Base-by-base conservation (phyloP, 2,888 invertebrate genomes). In the Agriopis aurantiaria region DNA sequence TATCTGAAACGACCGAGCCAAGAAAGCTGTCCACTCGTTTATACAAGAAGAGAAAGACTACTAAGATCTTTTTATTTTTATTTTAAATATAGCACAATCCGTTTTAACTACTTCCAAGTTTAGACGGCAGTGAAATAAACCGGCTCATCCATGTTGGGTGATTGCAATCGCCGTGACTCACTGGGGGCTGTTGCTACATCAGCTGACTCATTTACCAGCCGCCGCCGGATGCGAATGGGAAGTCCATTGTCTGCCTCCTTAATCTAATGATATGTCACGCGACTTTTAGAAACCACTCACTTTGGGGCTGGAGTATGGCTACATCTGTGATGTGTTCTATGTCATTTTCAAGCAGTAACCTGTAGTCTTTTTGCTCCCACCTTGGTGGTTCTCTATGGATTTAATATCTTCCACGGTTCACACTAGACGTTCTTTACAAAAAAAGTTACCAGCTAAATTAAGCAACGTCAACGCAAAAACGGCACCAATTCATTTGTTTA, bases 121-220 rank as follows among this genome's bases (percentile, higher is more conserved):
- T 43, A 64, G 55, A 52, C 61, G 43, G 43, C 49, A 61, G 64
- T 66, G 74, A 71, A 69, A 69, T 68, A 69, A 74, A 72, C 65
- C 82, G 79, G 81, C 85, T 78, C 81, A 86, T 88, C 86, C 85
- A 79, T 72, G 72, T 86, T 87, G 79, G 84, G 85, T 86, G 82
- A 84, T 86, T 82, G 78, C 82, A 82, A 85, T 88, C 84, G 86
- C 83, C 79, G 80, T 93, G 92, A 93, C 81, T 93, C 91, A 93
- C 82, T 75, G 75, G 80, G 82, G 82, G 87, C 86, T 85, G 83
- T 88, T 90, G 91, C 90, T 84, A 88, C 91, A 91, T 86, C 89
- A 90, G 91, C 91, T 92, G 93, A 93, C 90, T 93, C 93, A 93
- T 88, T 88, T 84, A 78, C 71, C 55, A 55, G 55, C 77, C 77